phyloP scores from a whole-genome alignment of 2,888 invertebrate species.

The Buathra laborator region DNA sequence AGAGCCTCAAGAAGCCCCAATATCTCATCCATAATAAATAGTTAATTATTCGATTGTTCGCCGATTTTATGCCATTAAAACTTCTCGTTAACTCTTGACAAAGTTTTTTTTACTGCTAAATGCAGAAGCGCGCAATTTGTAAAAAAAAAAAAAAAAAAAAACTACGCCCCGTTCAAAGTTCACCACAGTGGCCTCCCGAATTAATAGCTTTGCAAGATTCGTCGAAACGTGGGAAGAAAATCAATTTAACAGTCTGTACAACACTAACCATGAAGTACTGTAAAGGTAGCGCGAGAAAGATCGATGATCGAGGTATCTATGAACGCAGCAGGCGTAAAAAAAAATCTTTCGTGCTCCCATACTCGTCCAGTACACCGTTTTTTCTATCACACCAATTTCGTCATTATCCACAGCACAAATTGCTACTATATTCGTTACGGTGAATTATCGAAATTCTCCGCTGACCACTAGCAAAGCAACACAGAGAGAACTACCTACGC shows the following conservation, averaged over 20 bases:
- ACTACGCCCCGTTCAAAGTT: not conserved
- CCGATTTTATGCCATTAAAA: too few species aligned
- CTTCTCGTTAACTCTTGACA: too few species aligned
- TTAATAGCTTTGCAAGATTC: not conserved
- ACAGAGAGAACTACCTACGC: not conserved
- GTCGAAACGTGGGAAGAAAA: slow-evolving; percentile 9
- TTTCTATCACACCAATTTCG: slow-evolving; percentile 50
- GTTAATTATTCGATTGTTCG: too few species aligned
- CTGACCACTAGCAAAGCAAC: slow-evolving; percentile 1
- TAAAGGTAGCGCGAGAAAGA: slow-evolving; percentile 19
- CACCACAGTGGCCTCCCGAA: not conserved
- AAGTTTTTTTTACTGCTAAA: not conserved
- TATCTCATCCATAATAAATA: too few species aligned
- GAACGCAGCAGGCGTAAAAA: slow-evolving; percentile 3
- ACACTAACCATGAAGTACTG: not conserved
- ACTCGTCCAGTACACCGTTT: slow-evolving; percentile 30
- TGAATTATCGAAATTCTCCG: slow-evolving; percentile 61
- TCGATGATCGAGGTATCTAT: slow-evolving; percentile 39
- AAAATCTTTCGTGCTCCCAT: slow-evolving; percentile 28
- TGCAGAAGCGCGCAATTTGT: not conserved
- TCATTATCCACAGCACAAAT: slow-evolving; percentile 54
- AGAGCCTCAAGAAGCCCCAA: too few species aligned
- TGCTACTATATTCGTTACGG: slow-evolving; percentile 59
- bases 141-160: not conserved
- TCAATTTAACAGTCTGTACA: slow-evolving; percentile 7